Conservation (phyloP, 2,888 invertebrate species). For the Hoplodrina blanda region DNA sequence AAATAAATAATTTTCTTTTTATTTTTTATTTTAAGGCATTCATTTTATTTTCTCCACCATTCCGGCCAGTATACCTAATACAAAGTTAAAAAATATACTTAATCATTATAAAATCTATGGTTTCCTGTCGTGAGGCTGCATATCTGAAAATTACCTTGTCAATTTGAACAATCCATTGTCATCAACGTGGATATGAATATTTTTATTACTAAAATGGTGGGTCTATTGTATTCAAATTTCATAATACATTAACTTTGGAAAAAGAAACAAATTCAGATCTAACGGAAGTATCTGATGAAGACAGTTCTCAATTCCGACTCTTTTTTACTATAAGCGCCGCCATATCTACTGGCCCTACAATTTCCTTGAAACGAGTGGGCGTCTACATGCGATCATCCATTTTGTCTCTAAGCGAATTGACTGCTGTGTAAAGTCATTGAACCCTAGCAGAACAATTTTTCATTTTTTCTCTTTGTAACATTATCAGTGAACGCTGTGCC, state of each 20-base stretch:
- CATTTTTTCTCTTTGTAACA: constrained; percentile 45
- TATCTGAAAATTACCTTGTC: no score
- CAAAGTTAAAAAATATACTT: background rate
- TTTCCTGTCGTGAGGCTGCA: background rate
- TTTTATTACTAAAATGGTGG: no score
- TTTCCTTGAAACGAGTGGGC: constrained; percentile 20
- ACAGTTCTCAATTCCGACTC: background rate
- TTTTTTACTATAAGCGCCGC: constrained; percentile 1
- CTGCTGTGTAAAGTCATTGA: constrained; percentile 41
- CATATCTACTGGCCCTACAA: constrained; percentile 8
- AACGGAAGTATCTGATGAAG: background rate
- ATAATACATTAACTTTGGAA: background rate
- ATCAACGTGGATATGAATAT: background rate
- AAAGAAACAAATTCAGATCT: no score
- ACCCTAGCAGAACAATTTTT: constrained; percentile 39
- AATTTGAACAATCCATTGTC: background rate
- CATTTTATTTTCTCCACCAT: background rate
- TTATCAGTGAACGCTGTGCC: constrained; percentile 34
- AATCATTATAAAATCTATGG: background rate
- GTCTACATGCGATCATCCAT: constrained; percentile 34
- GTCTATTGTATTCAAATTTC: no score
- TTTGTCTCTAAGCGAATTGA: constrained; percentile 38
- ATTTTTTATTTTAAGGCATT: no score
- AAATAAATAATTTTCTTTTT: background rate
- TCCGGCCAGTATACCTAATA: background rate